Base-by-base conservation (phyloP, 2,797 vertebrate genomes). In the Mus minutoides region DNA sequence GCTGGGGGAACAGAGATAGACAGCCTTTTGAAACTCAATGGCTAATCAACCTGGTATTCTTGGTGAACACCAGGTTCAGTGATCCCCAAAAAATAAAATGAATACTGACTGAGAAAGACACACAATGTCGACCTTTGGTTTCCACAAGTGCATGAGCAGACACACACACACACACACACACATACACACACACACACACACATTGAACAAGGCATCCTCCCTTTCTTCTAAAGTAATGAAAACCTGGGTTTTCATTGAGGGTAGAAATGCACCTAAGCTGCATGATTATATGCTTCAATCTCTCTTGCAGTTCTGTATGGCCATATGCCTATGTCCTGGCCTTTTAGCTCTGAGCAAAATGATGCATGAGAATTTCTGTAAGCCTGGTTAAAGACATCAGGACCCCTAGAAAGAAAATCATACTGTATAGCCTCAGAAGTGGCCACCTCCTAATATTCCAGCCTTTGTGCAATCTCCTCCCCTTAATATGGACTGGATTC, bases 221-320 rank as follows among this genome's bases (percentile, higher is more conserved):
- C 17, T 94, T 94, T 83, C 76, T 62, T 93, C 71, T 90, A 88
- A 52, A 79, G 29, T 40, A 80, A 73, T 77, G 22, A 94, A 93
- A 76, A 34, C 19, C 22, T 75, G 60, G 67, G 95, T 88, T 95
- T 87, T 76, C 58, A 88, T 67, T 95, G 6, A 40, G 37, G 8
- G 21, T 90, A 29, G 56, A 80, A 85, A 88, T 92, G 49, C 58
- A 54, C 80, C 82, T 76, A 75, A 75, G 37, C 69, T 71, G 43
- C 83, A 91, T 46, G 54, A 83, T 26, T 75, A 0, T 89, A 69
- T 75, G 92, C 79, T 64, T 89, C 78, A 94, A 13, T 26, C 52
- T 96, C 34, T 77, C 76, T 84, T 91, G 77, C 58, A 92, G 64
- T 58, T 93, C 52, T 34, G 19, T 84, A 21, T 64, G 37, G 62